A percentile compares a stretch with the other conserved stretches of the same genome.
phyloP scores from a whole-genome alignment of 2,888 invertebrate species.

The Xanthia icteritia region DNA sequence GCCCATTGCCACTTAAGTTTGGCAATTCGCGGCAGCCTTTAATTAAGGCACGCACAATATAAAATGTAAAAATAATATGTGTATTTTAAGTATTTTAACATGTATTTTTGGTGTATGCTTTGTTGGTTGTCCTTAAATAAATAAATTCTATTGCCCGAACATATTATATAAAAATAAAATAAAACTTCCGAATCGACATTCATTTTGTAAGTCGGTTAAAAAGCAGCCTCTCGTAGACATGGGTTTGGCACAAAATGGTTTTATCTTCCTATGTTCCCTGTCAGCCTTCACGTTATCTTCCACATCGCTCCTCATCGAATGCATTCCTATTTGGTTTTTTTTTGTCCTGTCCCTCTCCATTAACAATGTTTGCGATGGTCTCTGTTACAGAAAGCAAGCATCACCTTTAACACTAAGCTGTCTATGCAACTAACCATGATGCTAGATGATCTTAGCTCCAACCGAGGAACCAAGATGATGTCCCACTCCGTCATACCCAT shows the following conservation, averaged over 20 bases:
- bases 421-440: constrained; percentile 93
- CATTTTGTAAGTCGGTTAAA: neutral
- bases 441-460: constrained; percentile 91
- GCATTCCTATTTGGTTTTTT: neutral
- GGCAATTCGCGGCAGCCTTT: no score
- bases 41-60: no score
- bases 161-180: no score
- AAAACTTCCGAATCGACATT: no score
- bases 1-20: no score
- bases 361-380: neutral
- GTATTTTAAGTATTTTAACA: no score
- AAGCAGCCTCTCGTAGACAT: neutral
- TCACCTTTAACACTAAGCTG: constrained; percentile 91
- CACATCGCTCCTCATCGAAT: neutral
- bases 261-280: neutral
- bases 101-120: no score
- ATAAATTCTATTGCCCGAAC: no score
- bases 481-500: constrained; percentile 92
- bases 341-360: neutral
- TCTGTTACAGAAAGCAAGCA: constrained; percentile 90
- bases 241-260: neutral
- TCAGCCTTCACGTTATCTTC: neutral
- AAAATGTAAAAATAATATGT: no score
- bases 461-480: constrained; percentile 89
- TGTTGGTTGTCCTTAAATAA: no score